phyloP scores from a whole-genome alignment of 92 coral and sea anemone species.

The Phenganax marumi region DNA sequence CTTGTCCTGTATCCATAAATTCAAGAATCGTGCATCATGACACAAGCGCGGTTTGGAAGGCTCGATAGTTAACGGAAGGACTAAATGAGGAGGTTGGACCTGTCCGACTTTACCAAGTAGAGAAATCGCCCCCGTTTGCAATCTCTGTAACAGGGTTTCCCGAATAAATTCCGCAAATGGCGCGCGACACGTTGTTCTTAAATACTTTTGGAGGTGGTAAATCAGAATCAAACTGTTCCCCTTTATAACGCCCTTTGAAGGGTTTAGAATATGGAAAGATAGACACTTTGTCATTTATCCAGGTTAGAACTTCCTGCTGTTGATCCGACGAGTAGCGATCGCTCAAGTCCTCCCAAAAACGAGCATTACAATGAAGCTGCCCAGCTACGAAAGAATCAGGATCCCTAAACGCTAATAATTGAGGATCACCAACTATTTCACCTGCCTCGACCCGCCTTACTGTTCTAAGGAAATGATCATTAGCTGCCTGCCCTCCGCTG shows the following conservation, averaged over 20 bases:
- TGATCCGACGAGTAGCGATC: not conserved
- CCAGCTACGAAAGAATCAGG: not conserved
- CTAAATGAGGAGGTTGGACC: slow-evolving; percentile 46
- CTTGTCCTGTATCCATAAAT: slow-evolving; percentile 25
- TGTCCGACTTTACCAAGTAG: slow-evolving; percentile 45
- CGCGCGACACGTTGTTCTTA: slow-evolving; percentile 31
- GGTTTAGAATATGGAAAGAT: not conserved
- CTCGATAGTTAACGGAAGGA: slow-evolving; percentile 51
- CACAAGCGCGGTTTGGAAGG: slow-evolving; percentile 49
- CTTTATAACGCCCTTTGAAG: not conserved
- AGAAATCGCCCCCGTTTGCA: slow-evolving; percentile 51
- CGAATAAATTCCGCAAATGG: slow-evolving; percentile 47
- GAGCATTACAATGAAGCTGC: not conserved
- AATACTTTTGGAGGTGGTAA: slow-evolving; percentile 40
- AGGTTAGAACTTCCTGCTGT: not conserved
- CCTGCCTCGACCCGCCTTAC: not conserved
- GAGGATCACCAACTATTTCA: not conserved
- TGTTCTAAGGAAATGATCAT: not conserved
- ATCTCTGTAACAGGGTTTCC: slow-evolving; percentile 35
- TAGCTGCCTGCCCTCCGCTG: not conserved
- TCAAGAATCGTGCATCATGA: not conserved
- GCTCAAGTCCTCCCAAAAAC: not conserved
- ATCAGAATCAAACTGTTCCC: slow-evolving; percentile 10
- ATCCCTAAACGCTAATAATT: not conserved
- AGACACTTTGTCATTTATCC: not conserved